Conservation (phyloP, 2,888 invertebrate species). For the Seira musarum region DNA sequence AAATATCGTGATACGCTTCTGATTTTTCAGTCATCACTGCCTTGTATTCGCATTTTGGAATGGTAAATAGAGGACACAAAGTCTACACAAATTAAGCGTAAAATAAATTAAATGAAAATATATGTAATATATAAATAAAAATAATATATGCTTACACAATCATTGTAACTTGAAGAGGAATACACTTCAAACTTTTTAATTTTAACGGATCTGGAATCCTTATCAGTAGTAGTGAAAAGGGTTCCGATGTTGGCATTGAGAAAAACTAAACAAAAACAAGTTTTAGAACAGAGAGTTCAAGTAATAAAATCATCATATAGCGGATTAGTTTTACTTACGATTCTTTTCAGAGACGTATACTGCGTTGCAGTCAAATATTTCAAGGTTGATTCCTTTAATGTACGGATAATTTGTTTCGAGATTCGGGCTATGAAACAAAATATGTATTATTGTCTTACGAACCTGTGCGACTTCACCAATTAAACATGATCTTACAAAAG, state of each 20-base stretch:
- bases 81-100: slow-evolving; percentile 63
- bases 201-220: slow-evolving; percentile 51
- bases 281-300: neutral
- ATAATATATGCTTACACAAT: slow-evolving; percentile 65
- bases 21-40: slow-evolving; percentile 52
- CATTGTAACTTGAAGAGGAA: slow-evolving; percentile 69
- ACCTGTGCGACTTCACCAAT: too few relatives aligned
- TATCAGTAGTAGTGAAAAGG: slow-evolving; percentile 65
- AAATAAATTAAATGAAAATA: too few relatives aligned
- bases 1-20: slow-evolving; percentile 57
- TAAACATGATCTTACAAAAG: too few relatives aligned
- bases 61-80: slow-evolving; percentile 67
- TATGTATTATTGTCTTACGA: too few relatives aligned
- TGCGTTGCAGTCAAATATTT: slow-evolving; percentile 68
- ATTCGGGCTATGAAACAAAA: too few relatives aligned
- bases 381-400: slow-evolving; percentile 67
- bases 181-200: slow-evolving; percentile 69
- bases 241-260: slow-evolving; percentile 67
- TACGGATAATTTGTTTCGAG: slow-evolving; percentile 33
- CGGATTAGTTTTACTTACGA: slow-evolving; percentile 60
- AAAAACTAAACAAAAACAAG: slow-evolving; percentile 58
- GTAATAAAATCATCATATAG: neutral
- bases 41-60: slow-evolving; percentile 66
- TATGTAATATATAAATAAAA: neutral
- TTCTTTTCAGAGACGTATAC: slow-evolving; percentile 67